Conservation (phyloP, 2,113 vertebrate genomes). For the Muscicapa adusta region DNA sequence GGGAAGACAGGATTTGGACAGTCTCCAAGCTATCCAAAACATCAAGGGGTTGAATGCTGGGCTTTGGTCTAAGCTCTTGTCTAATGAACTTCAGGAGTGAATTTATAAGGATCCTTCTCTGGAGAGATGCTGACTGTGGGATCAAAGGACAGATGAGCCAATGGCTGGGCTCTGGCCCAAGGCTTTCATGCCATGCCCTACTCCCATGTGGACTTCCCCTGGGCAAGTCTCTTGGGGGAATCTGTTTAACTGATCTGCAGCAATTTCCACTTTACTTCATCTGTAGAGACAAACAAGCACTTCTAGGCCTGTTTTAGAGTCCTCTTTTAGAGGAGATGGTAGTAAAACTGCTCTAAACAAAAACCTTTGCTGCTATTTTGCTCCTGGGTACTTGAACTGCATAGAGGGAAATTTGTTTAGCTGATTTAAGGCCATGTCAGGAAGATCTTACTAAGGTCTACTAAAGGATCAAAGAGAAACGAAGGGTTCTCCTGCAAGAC, state of each 20-base stretch:
- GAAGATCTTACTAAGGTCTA: background rate
- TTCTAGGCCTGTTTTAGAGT: background rate
- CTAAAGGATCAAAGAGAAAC: background rate
- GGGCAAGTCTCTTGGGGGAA: background rate
- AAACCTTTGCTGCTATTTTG: background rate
- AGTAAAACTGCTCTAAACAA: background rate
- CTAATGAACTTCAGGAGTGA: background rate
- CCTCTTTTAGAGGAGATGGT: background rate
- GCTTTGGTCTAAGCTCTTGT: background rate
- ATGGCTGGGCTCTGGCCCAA: background rate
- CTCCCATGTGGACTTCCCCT: background rate
- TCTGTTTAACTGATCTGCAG: background rate
- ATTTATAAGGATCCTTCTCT: conserved; percentile 9
- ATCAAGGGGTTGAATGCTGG: background rate
- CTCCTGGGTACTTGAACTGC: background rate
- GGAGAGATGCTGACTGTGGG: background rate
- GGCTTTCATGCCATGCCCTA: background rate
- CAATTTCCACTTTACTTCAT: background rate
- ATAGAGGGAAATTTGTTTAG: background rate
- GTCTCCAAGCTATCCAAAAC: background rate
- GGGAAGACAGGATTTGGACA: background rate
- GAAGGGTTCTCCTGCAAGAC: background rate
- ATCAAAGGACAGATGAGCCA: background rate
- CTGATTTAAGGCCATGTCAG: background rate
- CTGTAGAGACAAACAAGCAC: background rate